Conservation (phyloP, 2,888 invertebrate genomes). For the Pachliopta kotzebuea region DNA sequence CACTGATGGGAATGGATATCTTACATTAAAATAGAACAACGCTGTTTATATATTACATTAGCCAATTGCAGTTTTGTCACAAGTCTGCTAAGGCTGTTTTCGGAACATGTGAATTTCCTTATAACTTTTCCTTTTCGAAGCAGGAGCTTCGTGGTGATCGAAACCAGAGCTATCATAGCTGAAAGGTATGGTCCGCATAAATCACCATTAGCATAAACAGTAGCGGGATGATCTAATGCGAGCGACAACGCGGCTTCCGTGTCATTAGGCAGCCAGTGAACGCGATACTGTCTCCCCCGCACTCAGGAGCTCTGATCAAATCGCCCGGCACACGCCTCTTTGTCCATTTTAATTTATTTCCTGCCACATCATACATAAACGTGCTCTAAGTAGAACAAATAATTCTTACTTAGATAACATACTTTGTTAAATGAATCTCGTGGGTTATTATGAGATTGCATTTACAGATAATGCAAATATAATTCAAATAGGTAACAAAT, state of each 20-base stretch:
- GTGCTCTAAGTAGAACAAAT: not conserved
- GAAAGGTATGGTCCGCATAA: constrained; percentile 18
- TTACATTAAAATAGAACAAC: too few relatives aligned
- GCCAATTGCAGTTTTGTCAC: too few relatives aligned
- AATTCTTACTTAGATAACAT: not conserved
- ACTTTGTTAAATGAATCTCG: not conserved
- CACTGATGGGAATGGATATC: too few relatives aligned
- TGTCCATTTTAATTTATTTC: constrained; percentile 32
- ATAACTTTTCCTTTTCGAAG: too few relatives aligned
- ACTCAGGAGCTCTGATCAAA: constrained; percentile 32
- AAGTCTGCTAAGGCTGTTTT: too few relatives aligned
- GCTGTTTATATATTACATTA: too few relatives aligned
- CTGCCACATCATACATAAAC: not conserved
- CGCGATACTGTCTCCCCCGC: constrained; percentile 15
- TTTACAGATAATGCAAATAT: constrained; percentile 2
- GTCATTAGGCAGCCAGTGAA: constrained; percentile 50
- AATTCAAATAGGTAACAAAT: too few relatives aligned
- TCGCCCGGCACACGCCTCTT: constrained; percentile 35
- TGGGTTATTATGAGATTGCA: constrained; percentile 1
- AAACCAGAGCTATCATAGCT: not conserved
- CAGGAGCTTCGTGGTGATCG: too few relatives aligned
- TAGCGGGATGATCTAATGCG: constrained; percentile 48
- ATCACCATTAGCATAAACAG: constrained; percentile 30
- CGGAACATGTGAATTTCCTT: too few relatives aligned
- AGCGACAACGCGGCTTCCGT: constrained; percentile 53